Evolutionary conservation across 2,113 vertebrate species (phyloP).

Genomic region (Dicentrarchus labrax): DNA sequence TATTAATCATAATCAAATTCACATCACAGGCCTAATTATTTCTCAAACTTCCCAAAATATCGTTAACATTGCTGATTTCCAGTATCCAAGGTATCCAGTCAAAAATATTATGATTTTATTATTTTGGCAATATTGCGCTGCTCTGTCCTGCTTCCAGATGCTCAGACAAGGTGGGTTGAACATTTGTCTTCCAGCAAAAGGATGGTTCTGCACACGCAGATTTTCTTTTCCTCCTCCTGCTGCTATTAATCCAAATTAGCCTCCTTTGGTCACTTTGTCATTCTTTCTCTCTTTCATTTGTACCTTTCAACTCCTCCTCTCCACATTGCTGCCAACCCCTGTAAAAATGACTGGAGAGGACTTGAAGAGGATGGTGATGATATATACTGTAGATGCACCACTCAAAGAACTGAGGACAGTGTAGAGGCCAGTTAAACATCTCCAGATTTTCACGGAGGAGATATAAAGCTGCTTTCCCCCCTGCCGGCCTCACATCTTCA

Average conservation of each 20-base stretch:
- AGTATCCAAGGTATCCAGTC: neutral
- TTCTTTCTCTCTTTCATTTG: constrained; percentile 47
- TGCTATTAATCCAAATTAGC: constrained; percentile 33
- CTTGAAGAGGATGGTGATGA: constrained; percentile 46
- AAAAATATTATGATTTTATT: neutral
- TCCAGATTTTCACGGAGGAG: constrained; percentile 70
- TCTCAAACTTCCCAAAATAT: neutral
- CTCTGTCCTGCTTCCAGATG: neutral
- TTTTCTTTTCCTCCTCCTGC: constrained; percentile 9
- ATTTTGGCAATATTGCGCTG: neutral
- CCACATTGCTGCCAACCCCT: constrained; percentile 34
- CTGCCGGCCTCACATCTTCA: constrained; percentile 67
- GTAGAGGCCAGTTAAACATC: constrained; percentile 59
- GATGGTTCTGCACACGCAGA: neutral
- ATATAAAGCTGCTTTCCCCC: constrained; percentile 47
- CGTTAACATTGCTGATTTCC: neutral
- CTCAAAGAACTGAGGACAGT: constrained; percentile 51
- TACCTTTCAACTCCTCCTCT: constrained; percentile 1
- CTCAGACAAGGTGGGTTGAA: constrained; percentile 2
- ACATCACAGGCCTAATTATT: neutral
- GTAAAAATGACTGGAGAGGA: constrained; percentile 43
- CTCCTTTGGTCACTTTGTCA: constrained; percentile 32
- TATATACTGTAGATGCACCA: constrained; percentile 52
- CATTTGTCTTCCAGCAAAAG: neutral
- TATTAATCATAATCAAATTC: constrained; percentile 36